phyloP scores from a whole-genome alignment of 2,113 vertebrate genomes.

The Oryzias woworae region DNA sequence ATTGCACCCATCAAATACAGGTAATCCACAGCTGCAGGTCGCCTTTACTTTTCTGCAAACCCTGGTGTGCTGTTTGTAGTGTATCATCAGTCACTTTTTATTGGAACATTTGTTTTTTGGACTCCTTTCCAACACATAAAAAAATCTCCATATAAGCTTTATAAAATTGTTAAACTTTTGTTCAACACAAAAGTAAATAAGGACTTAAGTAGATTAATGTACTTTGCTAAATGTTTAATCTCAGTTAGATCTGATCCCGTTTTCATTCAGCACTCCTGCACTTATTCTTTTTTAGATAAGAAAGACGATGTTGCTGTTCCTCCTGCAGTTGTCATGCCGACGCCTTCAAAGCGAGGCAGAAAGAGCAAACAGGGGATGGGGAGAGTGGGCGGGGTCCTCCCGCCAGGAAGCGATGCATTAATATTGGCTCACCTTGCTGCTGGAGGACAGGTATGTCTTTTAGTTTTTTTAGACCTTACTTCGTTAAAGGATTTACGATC shows the following conservation, averaged over 20 bases:
- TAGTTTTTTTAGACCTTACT: neutral
- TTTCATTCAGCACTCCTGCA: conserved; percentile 33
- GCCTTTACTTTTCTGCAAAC: neutral
- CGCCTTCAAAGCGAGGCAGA: conserved; percentile 75
- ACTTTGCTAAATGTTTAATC: neutral
- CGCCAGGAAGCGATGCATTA: conserved; percentile 77
- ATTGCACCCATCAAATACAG: conserved; percentile 76
- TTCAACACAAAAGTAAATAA: no score
- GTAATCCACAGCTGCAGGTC: conserved; percentile 42
- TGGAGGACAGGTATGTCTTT: conserved; percentile 71
- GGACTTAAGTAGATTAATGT: neutral
- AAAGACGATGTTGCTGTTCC: conserved; percentile 84
- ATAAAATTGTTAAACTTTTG: no score
- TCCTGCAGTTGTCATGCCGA: conserved; percentile 73
- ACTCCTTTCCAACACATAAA: no score
- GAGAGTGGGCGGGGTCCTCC: conserved; percentile 65
- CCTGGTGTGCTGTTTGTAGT: no score
- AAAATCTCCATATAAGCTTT: no score
- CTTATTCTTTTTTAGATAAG: conserved; percentile 79
- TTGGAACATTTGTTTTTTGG: no score
- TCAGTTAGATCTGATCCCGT: neutral
- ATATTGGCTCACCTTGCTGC: conserved; percentile 80
- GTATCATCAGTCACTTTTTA: no score
- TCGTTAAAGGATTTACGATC: accelerated
- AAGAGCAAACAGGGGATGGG: conserved; percentile 78